Base-by-base conservation (phyloP, 2,113 vertebrate genomes). In the Alosa alosa region DNA sequence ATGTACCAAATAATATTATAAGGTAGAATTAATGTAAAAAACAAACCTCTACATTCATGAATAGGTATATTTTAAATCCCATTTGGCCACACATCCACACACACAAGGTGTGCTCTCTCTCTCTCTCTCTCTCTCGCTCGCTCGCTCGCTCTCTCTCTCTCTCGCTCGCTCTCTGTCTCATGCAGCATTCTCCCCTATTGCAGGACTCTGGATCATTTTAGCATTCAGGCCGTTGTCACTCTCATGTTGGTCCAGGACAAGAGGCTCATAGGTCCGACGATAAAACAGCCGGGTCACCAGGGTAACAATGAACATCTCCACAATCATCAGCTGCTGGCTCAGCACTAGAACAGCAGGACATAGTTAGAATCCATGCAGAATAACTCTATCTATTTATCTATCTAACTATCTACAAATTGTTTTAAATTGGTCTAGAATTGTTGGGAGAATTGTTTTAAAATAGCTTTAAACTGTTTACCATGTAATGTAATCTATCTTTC, bases 231-330 rank as follows among this genome's bases (percentile, higher is more conserved):
- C 88, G 8, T 89, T 86, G 15, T 90, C 90, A n/a, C 93, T 93
- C 10, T 93, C 86, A 0, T 8, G 81, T 0, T 90, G 84, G 47
- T 88, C 87, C 0, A 15, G 87, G 72, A 90, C 92, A 52, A 95
- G 87, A 0, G 95, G 93, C 0, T 95, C 82, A 0, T 96, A 96
- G 87, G 89, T 92, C 84, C 96, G 94, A 25, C 96, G 92, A 85
- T 96, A 97, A 55, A 97, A 87, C 87, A 94, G 86, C 25, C 96
- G 93, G 0, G 95, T 96, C 4, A 94, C 92, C 60, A 98, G 87
- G 6, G 95, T 97, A 88, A 97, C 95, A 87, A 97, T 94, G 90
- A 98, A 97, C 95, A 97, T 97, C 89, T 97, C 96, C 90, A 96
- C 93, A 90, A 97, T 96, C 87, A 96, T 91, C 85, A 97, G 89